Base-by-base conservation (phyloP, 2,113 vertebrate species). In the Triplophysa siluroides region DNA sequence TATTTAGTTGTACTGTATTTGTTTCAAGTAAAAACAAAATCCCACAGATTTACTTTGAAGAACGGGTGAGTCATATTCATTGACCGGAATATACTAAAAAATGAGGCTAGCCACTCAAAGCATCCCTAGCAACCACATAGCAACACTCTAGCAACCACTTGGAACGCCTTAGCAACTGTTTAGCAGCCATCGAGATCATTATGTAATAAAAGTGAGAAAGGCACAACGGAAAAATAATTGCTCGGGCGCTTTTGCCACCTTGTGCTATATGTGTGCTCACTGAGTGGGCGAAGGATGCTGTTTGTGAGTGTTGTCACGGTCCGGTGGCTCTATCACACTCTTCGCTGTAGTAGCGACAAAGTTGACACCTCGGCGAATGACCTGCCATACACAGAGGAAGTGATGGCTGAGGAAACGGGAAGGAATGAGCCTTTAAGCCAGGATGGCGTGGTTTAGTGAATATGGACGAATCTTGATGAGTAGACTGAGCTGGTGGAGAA, bases 221-320 rank as follows among this genome's bases (percentile, higher is more conserved):
- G 7, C 8, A 21, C 11, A n/a, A n/a, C 5, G 54, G 2, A 6
- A 5, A 56, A 56, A 14, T 47, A 12, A 12, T 76, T 56, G 54
- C 43, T 54, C 21, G n/a, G 43, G 78, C 66, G 13, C 52, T n/a
- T 8, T 38, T 54, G 54, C 54, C n/a, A 56, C 29, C 78, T 61
- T 41, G 60, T 69, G 24, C 6, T 54, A 19, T 81, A 33, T 60
- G 14, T 75, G 63, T 56, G 63, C 23, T 9, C 61, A 19, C n/a
- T 62, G 24, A 61, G 52, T 52, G 73, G 12, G 70, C 50, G 56
- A 66, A 69, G 66, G 50, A 80, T 82, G 54, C 73, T 73, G 73
- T 85, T 77, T 82, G 61, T 61, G 26, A 71, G 71, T n/a, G 54
- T 67, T 74, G 56, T 69, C 64, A 62, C 54, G 50, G 62, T 21